phyloP scores from a whole-genome alignment of 92 coral and sea anemone species.

The Porites rus region DNA sequence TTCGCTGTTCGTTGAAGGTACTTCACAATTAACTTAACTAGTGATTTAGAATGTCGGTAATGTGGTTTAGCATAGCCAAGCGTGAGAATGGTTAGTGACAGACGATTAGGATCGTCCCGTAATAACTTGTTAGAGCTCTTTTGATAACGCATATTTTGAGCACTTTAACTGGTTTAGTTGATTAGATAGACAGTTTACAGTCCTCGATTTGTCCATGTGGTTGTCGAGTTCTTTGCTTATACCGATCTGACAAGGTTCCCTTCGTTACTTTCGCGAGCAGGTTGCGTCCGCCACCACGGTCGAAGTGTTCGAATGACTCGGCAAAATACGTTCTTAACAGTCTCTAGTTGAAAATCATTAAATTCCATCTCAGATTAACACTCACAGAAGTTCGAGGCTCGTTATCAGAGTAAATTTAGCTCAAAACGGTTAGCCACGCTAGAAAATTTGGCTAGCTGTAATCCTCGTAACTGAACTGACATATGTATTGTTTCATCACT shows the following conservation, averaged over 20 bases:
- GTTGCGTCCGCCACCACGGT: not conserved
- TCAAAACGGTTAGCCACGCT: constrained; percentile 10
- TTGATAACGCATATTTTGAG: not conserved
- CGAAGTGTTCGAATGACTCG: constrained; percentile 14
- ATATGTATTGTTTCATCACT: not conserved
- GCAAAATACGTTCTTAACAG: constrained; percentile 9
- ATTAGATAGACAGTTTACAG: not conserved
- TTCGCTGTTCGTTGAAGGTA: constrained; percentile 26
- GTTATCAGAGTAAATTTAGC: not conserved
- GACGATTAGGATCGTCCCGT: not conserved
- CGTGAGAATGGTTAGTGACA: not conserved
- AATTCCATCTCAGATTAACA: constrained; percentile 5
- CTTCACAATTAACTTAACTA: not conserved
- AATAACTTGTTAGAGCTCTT: not conserved
- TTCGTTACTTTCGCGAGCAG: not conserved
- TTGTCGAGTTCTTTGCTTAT: constrained; percentile 3
- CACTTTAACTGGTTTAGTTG: too few relatives aligned
- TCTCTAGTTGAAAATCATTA: not conserved
- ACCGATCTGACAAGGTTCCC: not conserved
- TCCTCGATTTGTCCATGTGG: constrained; percentile 1
- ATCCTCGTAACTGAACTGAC: not conserved
- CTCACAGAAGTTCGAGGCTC: not conserved
- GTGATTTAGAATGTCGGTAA: not conserved
- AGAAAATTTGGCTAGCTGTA: not conserved
- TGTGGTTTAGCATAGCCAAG: constrained; percentile 15